Evolutionary conservation across 2,113 vertebrate genomes (phyloP).

Genomic region (Lophotis ruficrista): DNA sequence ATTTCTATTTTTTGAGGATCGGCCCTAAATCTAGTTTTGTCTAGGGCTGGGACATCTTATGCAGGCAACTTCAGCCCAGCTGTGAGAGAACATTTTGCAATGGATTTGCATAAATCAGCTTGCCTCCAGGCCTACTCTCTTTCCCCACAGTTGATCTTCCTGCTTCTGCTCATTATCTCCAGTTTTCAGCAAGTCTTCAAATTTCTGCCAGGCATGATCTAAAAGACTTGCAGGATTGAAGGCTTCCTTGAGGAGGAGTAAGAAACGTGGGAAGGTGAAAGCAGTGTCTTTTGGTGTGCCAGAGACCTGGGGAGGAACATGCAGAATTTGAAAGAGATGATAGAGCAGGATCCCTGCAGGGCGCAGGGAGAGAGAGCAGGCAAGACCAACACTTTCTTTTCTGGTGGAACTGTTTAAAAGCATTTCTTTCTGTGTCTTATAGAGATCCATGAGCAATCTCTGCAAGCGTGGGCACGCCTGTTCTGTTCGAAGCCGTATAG

Average conservation of each 20-base stretch:
- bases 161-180: background rate
- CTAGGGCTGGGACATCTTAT: background rate
- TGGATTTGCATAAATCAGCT: conserved; percentile 19
- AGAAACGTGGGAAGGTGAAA: background rate
- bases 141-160: background rate
- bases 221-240: background rate
- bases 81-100: conserved; percentile 11
- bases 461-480: background rate
- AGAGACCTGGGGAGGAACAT: background rate
- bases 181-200: background rate
- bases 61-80: background rate
- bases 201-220: background rate
- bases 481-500: rapidly evolving
- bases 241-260: background rate
- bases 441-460: background rate
- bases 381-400: background rate
- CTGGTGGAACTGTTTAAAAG: background rate
- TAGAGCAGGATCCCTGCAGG: background rate
- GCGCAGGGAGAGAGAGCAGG: rapidly evolving
- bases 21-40: background rate
- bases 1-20: background rate
- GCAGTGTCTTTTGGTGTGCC: background rate
- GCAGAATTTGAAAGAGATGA: background rate
- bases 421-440: background rate
- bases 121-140: background rate